These are phyloP conservation scores for Gadus chalcogrammus DNA, from an alignment of 2,113 vertebrate genomes.

Conservation along the genomic window DNA sequence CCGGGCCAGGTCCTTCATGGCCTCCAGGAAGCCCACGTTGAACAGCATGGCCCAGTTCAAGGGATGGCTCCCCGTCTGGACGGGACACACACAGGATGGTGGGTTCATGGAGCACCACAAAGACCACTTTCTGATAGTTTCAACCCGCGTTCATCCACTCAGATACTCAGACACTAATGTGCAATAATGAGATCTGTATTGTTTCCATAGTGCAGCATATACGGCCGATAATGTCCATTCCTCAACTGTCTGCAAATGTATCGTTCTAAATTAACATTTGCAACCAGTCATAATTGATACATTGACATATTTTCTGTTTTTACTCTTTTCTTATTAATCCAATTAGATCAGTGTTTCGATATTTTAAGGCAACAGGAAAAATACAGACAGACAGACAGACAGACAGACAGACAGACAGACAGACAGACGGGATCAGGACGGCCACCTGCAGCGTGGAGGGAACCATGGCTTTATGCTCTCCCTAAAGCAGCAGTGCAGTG, in stretches of 20 bases:
- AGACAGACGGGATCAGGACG: constrained; percentile 83
- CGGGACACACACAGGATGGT: not conserved
- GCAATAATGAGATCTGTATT: too few relatives aligned
- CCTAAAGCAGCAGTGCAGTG: too few relatives aligned
- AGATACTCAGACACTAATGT: too few relatives aligned
- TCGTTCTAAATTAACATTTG: too few relatives aligned
- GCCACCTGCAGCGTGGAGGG: constrained; percentile 77
- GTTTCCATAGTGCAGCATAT: too few relatives aligned
- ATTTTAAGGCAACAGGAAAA: too few relatives aligned
- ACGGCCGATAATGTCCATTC: too few relatives aligned
- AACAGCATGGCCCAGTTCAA: constrained; percentile 98
- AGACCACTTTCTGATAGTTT: not conserved
- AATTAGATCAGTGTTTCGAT: not conserved
- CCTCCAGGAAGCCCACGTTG: constrained; percentile 92
- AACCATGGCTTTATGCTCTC: not conserved
- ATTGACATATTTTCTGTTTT: too few relatives aligned
- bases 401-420: constrained; percentile 41
- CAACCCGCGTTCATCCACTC: too few relatives aligned
- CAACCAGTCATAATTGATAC: too few relatives aligned
- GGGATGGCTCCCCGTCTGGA: constrained; percentile 86
- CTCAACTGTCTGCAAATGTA: too few relatives aligned
- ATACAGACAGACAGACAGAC: not conserved
- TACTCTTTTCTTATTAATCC: not conserved
- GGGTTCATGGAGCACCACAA: not conserved
- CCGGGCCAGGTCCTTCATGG: constrained; percentile 94